Conservation (phyloP, 2,797 vertebrate species). For the Agapornis canus region DNA sequence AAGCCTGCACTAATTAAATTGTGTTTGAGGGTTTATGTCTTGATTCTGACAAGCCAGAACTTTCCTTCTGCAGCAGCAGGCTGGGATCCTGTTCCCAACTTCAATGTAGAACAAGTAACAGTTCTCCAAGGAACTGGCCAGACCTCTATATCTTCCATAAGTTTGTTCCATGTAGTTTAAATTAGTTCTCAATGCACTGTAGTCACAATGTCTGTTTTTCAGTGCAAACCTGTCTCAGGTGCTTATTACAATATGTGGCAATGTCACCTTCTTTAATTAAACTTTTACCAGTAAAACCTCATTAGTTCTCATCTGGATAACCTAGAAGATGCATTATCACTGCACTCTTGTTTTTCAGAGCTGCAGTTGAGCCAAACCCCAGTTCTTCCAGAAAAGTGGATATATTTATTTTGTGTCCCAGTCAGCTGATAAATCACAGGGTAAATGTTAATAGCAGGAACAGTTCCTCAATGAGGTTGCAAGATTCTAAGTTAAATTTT, state of each 20-base stretch:
- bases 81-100: not conserved
- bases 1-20: not conserved
- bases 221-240: not conserved
- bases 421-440: not conserved
- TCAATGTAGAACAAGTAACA: not conserved
- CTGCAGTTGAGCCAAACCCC: not conserved
- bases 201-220: not conserved
- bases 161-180: not conserved
- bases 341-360: not conserved
- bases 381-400: not conserved
- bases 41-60: not conserved
- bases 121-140: not conserved
- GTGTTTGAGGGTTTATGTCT: not conserved
- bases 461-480: not conserved
- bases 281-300: not conserved
- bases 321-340: not conserved
- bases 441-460: not conserved
- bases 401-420: not conserved
- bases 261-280: not conserved
- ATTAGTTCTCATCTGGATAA: not conserved
- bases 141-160: not conserved
- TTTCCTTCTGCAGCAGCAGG: not conserved
- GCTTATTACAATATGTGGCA: not conserved
- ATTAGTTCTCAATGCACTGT: not conserved
- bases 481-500: not conserved